Conservation (phyloP, 2,797 vertebrate genomes). For the Gambusia yucatana region DNA sequence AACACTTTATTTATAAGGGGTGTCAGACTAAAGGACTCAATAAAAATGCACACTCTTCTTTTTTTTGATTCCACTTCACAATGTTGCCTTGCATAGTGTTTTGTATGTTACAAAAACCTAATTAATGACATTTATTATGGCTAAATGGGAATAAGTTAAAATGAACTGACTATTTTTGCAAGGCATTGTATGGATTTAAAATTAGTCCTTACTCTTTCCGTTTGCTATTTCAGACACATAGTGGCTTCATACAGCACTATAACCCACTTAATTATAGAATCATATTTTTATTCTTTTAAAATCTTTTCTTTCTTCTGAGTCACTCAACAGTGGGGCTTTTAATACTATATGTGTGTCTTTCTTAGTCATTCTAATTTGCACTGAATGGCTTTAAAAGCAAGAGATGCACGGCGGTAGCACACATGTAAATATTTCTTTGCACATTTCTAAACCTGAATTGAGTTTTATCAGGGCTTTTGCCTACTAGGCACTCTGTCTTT, state of each 20-base stretch:
- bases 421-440: conserved; percentile 22
- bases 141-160: background rate
- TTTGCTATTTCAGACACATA: conserved; percentile 6
- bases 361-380: conserved; percentile 15
- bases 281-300: background rate
- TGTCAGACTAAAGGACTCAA: background rate
- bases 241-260: conserved; percentile 15
- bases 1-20: background rate
- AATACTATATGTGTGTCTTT: background rate
- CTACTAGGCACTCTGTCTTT: conserved; percentile 10
- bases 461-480: background rate
- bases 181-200: background rate
- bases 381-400: conserved; percentile 22
- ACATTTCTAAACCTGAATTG: conserved; percentile 17
- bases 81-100: background rate
- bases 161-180: background rate
- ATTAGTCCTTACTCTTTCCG: background rate
- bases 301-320: conserved; percentile 9
- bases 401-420: background rate
- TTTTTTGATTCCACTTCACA: background rate
- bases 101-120: background rate
- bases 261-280: conserved; percentile 29
- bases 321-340: too few relatives aligned
- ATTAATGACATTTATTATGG: background rate
- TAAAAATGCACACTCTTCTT: background rate